phyloP scores from a whole-genome alignment of 1,140 invertebrate genomes.

The Magallana angulata region DNA sequence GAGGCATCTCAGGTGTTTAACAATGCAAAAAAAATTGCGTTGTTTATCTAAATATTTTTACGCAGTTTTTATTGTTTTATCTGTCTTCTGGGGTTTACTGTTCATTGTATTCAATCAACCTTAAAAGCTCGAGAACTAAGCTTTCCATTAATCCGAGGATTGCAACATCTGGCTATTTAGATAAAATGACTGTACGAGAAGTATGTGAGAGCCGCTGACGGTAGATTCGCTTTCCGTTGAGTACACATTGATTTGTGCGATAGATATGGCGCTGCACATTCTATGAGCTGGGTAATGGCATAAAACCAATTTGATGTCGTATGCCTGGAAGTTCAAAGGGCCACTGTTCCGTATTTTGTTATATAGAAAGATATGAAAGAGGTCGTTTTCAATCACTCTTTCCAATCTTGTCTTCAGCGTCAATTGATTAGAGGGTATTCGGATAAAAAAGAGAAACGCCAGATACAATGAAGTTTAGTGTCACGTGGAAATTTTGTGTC shows the following conservation, averaged over 20 bases:
- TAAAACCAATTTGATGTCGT: background rate
- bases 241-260: conserved; percentile 1
- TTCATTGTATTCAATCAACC: too few species aligned
- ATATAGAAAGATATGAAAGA: conserved; percentile 26
- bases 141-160: background rate
- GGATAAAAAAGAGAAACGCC: background rate
- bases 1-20: too few species aligned
- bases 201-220: background rate
- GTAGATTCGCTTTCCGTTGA: background rate
- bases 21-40: too few species aligned
- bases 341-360: background rate
- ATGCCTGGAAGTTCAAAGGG: conserved; percentile 11
- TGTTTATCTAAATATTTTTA: too few species aligned
- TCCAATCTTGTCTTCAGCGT: background rate
- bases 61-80: too few species aligned
- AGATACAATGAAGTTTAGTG: background rate
- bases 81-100: too few species aligned
- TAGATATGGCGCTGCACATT: background rate
- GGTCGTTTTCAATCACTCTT: conserved; percentile 8
- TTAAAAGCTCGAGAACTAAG: background rate
- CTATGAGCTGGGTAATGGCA: background rate
- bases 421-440: conserved; percentile 1
- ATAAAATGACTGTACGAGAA: background rate
- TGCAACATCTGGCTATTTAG: background rate
- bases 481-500: too few species aligned